These are phyloP conservation scores for Chaenodraco wilsoni DNA, from an alignment of 2,797 vertebrate species.

Conservation along the genomic window DNA sequence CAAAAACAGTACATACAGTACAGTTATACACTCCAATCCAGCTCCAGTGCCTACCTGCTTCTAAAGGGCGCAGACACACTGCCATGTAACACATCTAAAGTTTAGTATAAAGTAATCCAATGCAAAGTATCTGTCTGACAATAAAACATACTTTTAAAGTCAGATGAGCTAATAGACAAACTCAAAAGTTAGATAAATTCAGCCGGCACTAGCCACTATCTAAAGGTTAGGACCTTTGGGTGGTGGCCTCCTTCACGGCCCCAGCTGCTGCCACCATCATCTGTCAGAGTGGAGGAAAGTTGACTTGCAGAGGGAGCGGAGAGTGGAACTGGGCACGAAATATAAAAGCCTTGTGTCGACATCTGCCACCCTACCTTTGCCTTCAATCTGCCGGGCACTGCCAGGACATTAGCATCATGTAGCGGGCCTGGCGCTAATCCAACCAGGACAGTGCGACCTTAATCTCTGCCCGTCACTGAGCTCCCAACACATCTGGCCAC, in stretches of 20 bases:
- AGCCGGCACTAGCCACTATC: not conserved
- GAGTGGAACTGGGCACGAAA: constrained; percentile 14
- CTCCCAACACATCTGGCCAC: constrained; percentile 69
- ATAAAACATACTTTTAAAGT: constrained; percentile 21
- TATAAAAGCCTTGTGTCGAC: constrained; percentile 44
- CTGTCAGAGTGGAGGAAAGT: constrained; percentile 31
- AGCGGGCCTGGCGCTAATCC: constrained; percentile 65
- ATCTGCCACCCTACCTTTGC: constrained; percentile 58
- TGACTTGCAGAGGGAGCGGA: constrained; percentile 20
- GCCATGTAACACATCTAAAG: constrained; percentile 15
- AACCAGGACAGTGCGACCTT: constrained; percentile 68
- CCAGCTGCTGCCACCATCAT: constrained; percentile 29
- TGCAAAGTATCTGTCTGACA: constrained; percentile 4
- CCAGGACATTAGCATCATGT: constrained; percentile 74
- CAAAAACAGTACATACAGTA: not conserved
- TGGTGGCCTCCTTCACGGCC: constrained; percentile 27
- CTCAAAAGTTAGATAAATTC: not conserved
- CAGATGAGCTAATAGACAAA: not conserved
- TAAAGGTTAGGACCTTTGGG: constrained; percentile 36
- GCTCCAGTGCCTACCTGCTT: not conserved
- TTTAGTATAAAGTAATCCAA: not conserved
- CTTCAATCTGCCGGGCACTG: constrained; percentile 43
- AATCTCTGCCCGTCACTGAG: constrained; percentile 67
- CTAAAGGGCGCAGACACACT: constrained; percentile 2
- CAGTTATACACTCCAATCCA: not conserved